Base-by-base conservation (phyloP, 64 coral and sea anemone genomes). In the Pocillopora verrucosa region DNA sequence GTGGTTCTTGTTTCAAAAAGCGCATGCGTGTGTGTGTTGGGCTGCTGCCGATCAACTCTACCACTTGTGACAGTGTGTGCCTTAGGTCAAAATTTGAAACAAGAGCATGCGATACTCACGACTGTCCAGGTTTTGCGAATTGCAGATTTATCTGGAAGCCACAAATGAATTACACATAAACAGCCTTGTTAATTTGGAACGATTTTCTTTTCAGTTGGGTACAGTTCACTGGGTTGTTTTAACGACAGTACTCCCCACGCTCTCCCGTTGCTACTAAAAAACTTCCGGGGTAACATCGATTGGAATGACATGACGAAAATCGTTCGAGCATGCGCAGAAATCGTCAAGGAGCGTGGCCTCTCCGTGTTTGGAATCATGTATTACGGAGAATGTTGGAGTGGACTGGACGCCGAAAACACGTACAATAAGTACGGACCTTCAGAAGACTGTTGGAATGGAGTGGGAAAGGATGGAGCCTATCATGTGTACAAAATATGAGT, bases 311-410 rank as follows among this genome's bases (percentile, higher is more conserved):
- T 86, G 37, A 25, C 75, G 10, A 92, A 86, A 77, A 38, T 60
- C 0, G 82, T 92, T 11, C 9, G 22, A 34, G 64, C 61, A 72
- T 92, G 90, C 57, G 90, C 82, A 15, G 37, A 86, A n/a, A 19
- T 78, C 9, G 58, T 73, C 22, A 61, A 69, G 20, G 61, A 2
- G 0, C 90, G 61, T 4, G 90, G 90, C 38, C 65, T 64, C 56
- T 5, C 11, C 35, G 69, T 65, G 9, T 92, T 92, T 86, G 90
- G 90, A 36, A 22, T 92, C 3, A 56, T 68, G 81, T 92, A 78
- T 85, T 92, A 79, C 38, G 82, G 74, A 2, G 90, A 92, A 68
- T 92, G 82, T 60, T 79, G 90, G 90, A 92, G 74, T 78, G 81
- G 81, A 59, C 72, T 68, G 38, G 59, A 69, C 25, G 73, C 82